Evolutionary conservation across 2,113 vertebrate genomes (phyloP), one percentile per base, ranked within the genome.

Genomic region (Siniperca chuatsi): DNA sequence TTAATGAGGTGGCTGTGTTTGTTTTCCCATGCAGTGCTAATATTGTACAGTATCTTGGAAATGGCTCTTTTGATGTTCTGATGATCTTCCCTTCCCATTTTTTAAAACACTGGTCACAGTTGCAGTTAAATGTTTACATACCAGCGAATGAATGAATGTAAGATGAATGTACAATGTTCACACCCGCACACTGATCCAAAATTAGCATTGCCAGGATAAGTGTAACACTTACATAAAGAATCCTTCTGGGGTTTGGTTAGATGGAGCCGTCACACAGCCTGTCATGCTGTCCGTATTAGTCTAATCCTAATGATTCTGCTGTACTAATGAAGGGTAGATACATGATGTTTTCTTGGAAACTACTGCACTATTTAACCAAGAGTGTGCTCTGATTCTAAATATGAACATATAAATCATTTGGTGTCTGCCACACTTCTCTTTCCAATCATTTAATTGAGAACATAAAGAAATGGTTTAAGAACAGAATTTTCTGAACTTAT

Each of bases 371-470:
- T 68, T 86, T 67, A 78, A 87, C 62, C 8, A 9, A 68, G 67
- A 40, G 50, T 61, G 58, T 85, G 84, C 78, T 75, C 50, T 48
- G 78, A 78, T 50, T 88, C 66, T 66, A 50, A 90, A 86, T 80
- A 72, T 29, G 60, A 76, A 62, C 35, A 75, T 64, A 57, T 48
- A 35, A 62, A 67, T 20, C 29, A 60, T 66, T 25, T 60, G 33
- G 16, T 35, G 48, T 75, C 18, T 35, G 50, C n/a, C 65, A n/a
- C n/a, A 42, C 42, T 57, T 74, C 25, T 78, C 48, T 73, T 68
- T 44, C n/a, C 50, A 61, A 64, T 60, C 71, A 52, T 15, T 52
- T 74, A 3, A 15, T 40, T 80, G 57, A 4, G 25, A 70, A 66
- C 12, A 25, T 29, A 0, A 50, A 71, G 12, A 78, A 44, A 61